Evolutionary conservation across 2,888 invertebrate genomes (phyloP), one percentile per base, ranked within the genome.

Genomic region (Nipponacmea schrenckii): DNA sequence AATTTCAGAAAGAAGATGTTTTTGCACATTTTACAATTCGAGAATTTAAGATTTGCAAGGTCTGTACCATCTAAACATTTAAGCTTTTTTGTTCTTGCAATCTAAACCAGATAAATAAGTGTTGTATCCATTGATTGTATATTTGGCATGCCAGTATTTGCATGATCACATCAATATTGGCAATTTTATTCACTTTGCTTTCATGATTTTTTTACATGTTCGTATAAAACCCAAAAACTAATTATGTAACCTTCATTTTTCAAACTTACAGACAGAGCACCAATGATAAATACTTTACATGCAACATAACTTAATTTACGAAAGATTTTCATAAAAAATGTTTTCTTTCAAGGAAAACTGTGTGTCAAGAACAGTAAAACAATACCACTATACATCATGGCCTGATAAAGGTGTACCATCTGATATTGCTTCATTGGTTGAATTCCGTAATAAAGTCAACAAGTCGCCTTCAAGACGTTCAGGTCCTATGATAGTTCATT

Each of bases 301-400:
- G 31, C 31, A 31, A 31, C 31, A 31, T 31, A 31, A 31, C 31
- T 31, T 31, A 2, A 31, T 5, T 5, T 3, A 31, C 2, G 31
- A 14, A 64, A 14, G 44, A 67, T 17, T 3, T 0, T 27, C 20
- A 20, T 50, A 50, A n/a, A n/a, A n/a, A n/a, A n/a, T 31, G 26
- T 26, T 48, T 39, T 1, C n/a, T 27, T 31, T 63, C 26, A 26
- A 72, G 68, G 46, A 50, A n/a, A 39, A 64, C 0, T 48, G 31
- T 56, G 68, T 44, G 1, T 4, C 62, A 0, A 70, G 74, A 39
- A 74, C 48, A 2, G 70, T 86, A 7, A 75, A 72, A 26, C 86
- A 85, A 72, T 84, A 84, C 67, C 85, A 86, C 73, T 86, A 82
- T 77, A 85, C 84, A 2, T 80, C 82, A 1, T 86, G 86, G 86